Evolutionary conservation across 2,888 invertebrate genomes (phyloP).

Genomic region (Drosophila cognata): DNA sequence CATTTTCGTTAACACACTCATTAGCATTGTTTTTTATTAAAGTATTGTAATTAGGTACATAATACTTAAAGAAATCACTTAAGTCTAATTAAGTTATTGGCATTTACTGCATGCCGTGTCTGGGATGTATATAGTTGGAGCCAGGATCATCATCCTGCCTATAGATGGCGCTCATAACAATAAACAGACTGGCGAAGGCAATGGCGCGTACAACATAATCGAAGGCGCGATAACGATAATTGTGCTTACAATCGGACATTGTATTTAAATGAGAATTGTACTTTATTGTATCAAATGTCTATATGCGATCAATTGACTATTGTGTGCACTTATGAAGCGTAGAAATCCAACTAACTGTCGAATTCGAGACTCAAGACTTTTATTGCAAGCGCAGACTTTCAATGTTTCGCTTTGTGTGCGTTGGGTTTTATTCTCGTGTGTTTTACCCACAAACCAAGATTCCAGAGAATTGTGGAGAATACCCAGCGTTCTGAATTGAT

Average conservation of each 20-base stretch:
- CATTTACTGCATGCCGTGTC: constrained; percentile 50
- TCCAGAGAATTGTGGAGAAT: constrained; percentile 33
- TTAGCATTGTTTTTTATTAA: neutral
- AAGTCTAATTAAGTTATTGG: neutral
- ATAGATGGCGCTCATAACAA: constrained; percentile 61
- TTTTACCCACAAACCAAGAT: constrained; percentile 34
- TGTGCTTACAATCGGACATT: constrained; percentile 37
- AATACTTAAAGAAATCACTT: constrained; percentile 10
- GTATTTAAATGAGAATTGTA: neutral
- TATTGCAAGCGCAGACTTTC: constrained; percentile 35
- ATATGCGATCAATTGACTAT: neutral
- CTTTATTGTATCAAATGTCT: neutral
- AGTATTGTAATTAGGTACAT: neutral
- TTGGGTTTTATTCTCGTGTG: constrained; percentile 16
- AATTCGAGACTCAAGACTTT: constrained; percentile 17
- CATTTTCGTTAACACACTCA: neutral
- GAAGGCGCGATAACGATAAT: constrained; percentile 20
- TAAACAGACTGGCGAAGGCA: constrained; percentile 38
- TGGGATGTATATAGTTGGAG: constrained; percentile 64
- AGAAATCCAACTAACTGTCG: constrained; percentile 33
- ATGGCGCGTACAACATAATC: constrained; percentile 31
- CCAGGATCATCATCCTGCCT: constrained; percentile 49
- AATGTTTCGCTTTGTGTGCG: neutral
- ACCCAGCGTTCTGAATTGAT: constrained; percentile 30
- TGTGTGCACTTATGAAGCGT: constrained; percentile 33